Conservation (phyloP, 2,797 vertebrate genomes). For the Bufotes viridis region DNA sequence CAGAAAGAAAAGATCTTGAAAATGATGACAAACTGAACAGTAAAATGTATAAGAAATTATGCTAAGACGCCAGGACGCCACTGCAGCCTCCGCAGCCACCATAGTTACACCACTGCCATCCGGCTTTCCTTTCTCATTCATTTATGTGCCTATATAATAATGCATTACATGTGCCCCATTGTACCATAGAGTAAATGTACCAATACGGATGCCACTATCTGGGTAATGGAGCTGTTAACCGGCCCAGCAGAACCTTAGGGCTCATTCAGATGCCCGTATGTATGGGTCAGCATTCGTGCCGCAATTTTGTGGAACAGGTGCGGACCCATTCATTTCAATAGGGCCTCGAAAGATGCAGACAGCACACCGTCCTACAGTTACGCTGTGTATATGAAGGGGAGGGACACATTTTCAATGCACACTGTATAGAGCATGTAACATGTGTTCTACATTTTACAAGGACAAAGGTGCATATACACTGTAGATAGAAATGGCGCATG, state of each 20-base stretch:
- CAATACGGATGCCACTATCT: neutral
- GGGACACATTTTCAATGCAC: neutral
- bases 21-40: neutral
- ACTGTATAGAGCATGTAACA: neutral
- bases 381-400: too few relatives aligned
- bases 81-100: too few relatives aligned
- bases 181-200: neutral
- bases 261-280: too few relatives aligned
- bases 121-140: neutral
- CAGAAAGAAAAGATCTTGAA: neutral
- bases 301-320: too few relatives aligned
- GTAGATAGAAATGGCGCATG: neutral
- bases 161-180: neutral
- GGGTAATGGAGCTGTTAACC: neutral
- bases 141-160: too few relatives aligned
- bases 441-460: too few relatives aligned
- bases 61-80: neutral
- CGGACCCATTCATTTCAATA: too few relatives aligned
- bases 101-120: neutral
- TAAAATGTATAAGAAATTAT: neutral
- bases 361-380: too few relatives aligned
- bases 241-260: neutral
- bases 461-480: neutral
- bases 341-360: too few relatives aligned
- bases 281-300: too few relatives aligned